Evolutionary conservation across 2,113 vertebrate genomes (phyloP), one percentile per base, ranked within the genome.

Genomic region (Leucopsar rothschildi): DNA sequence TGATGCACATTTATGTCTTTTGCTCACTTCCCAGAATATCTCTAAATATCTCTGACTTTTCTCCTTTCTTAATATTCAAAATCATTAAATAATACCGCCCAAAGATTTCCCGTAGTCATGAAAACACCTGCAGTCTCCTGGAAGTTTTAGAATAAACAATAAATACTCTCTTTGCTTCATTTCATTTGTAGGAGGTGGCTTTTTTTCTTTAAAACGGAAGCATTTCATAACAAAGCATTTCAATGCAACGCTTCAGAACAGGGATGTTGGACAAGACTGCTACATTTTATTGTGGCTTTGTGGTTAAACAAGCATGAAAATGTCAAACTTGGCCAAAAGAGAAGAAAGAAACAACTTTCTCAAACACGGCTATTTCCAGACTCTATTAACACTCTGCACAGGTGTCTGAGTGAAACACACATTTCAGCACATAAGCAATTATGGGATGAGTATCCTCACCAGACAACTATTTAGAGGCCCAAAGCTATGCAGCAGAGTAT

Each of bases 261-360:
- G 94, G 69, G 81, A 84, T 79, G 73, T 27, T 91, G 93, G 95
- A 95, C n/a, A 57, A 65, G 73, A 79, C 18, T 92, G 61, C 77
- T 91, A 57, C 31, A 28, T 88, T 91, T 94, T 83, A 83, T 81
- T 93, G 95, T 82, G 95, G 94, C 93, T 93, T 93, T 83, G 92
- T 95, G 92, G 92, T 95, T 95, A 92, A 95, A 93, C 77, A 87
- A 92, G 77, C 56, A 89, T 35, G 57, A 82, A 86, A 92, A 81
- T 1, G 9, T 40, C 64, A 81, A 86, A 88, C 60, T 71, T 55
- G 28, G 82, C 80, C 64, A 84, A 94, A 83, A 90, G 63, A 86
- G 45, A 94, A 82, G 81, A 86, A 89, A 82, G 76, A 63, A 94
- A 88, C 55, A 86, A 81, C 72, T 73, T 95, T 93, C 83, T 76